Evolutionary conservation across 2,797 vertebrate genomes (phyloP).

Genomic region (Enoplosus armatus): DNA sequence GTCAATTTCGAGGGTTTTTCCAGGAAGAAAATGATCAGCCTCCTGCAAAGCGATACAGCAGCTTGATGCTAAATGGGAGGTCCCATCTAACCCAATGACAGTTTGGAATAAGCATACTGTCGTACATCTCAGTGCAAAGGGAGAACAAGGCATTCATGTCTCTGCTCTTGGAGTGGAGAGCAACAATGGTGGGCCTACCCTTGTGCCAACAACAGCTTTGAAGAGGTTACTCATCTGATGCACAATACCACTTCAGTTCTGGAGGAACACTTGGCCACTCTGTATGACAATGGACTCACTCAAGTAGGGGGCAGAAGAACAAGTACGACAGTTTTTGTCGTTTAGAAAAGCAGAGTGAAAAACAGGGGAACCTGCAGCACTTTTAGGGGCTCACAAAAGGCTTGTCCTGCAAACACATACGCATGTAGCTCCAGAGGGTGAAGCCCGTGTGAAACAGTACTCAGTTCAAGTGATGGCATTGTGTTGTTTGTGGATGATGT

Average conservation of each 20-base stretch:
- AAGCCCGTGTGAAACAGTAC: background rate
- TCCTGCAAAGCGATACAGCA: background rate
- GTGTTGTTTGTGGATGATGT: slow-evolving; percentile 33
- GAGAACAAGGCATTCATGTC: background rate
- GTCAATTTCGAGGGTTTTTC: background rate
- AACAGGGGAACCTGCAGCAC: slow-evolving; percentile 9
- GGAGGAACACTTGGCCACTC: slow-evolving; percentile 16
- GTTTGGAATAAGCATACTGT: background rate
- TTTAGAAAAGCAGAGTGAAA: slow-evolving; percentile 9
- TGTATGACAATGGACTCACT: slow-evolving; percentile 6
- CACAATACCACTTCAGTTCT: slow-evolving; percentile 8
- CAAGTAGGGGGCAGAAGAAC: slow-evolving; percentile 12
- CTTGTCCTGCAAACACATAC: background rate
- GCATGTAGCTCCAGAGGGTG: background rate
- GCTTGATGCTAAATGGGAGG: background rate
- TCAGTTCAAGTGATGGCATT: background rate
- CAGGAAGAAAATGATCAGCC: background rate
- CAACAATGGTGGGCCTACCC: slow-evolving; percentile 10
- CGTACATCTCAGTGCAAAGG: background rate
- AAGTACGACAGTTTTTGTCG: background rate
- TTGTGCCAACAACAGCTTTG: slow-evolving; percentile 19
- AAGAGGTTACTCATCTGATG: slow-evolving; percentile 38
- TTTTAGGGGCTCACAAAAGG: background rate
- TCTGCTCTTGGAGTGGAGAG: slow-evolving; percentile 16
- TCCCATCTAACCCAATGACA: background rate